These are phyloP conservation scores for Oasisia sp. DNA, from an alignment of 2,888 invertebrate species.

Conservation along the genomic window DNA sequence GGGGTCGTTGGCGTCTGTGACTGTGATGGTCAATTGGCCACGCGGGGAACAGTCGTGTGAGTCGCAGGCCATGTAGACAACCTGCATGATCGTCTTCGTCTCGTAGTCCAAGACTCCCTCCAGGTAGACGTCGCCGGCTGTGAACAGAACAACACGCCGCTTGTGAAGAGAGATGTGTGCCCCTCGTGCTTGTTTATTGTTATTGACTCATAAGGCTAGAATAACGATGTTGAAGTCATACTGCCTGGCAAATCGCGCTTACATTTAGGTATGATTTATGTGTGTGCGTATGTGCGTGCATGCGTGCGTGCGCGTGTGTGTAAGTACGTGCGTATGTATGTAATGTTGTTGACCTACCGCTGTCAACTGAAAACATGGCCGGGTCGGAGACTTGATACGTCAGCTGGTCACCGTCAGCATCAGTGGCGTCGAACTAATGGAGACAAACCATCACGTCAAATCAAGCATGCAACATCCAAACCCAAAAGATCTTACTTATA, in stretches of 20 bases:
- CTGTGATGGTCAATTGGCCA: neutral
- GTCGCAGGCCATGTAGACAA: neutral
- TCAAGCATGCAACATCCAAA: neutral
- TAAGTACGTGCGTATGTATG: no score
- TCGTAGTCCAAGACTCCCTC: neutral
- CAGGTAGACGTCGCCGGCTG: neutral
- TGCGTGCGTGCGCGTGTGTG: no score
- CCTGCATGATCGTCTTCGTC: neutral
- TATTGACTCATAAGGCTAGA: no score
- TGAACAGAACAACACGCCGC: neutral
- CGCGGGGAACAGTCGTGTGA: neutral
- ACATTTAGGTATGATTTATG: no score
- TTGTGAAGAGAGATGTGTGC: neutral
- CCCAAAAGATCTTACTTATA: neutral
- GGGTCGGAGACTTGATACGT: neutral
- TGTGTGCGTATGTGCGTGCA: no score
- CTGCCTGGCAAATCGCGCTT: no score
- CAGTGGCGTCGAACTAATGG: neutral
- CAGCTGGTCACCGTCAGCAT: neutral
- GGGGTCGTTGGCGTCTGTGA: neutral
- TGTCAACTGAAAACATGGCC: neutral
- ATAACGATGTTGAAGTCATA: no score
- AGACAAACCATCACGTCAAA: neutral
- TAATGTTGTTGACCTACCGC: neutral
- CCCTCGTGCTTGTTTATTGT: neutral